Evolutionary conservation across 2,888 invertebrate genomes (phyloP).

Genomic region (Dendrolimus pini): DNA sequence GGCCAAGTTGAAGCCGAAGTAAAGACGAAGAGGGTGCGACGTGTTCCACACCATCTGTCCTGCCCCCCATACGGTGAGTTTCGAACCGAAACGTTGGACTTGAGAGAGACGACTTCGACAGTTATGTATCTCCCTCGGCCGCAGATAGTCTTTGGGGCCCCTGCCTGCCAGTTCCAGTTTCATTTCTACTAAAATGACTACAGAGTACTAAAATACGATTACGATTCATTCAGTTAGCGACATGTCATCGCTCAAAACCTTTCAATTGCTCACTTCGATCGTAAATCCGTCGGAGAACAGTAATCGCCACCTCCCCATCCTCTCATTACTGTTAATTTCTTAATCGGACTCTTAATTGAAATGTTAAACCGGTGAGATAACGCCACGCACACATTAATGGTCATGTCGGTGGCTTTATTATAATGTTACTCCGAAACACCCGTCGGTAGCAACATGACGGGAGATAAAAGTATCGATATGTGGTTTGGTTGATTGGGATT

Average conservation of each 20-base stretch:
- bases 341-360: conserved; percentile 68
- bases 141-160: no score
- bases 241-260: conserved; percentile 24
- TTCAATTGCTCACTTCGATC: conserved; percentile 37
- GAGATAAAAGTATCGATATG: conserved; percentile 5
- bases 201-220: no score
- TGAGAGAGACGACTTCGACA: no score
- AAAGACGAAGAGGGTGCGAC: no score
- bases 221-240: not conserved
- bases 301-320: conserved; percentile 46
- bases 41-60: no score
- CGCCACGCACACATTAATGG: conserved; percentile 45
- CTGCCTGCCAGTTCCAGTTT: no score
- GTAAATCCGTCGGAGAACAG: conserved; percentile 35
- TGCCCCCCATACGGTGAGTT: no score
- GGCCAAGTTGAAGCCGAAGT: no score
- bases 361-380: conserved; percentile 57
- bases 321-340: conserved; percentile 66
- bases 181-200: no score
- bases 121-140: no score
- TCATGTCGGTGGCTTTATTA: conserved; percentile 37
- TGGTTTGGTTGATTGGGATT: no score
- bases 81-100: no score
- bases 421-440: conserved; percentile 35
- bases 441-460: conserved; percentile 24